Conservation (phyloP, 2,888 invertebrate genomes). For the Lasioglossum malachurum region DNA sequence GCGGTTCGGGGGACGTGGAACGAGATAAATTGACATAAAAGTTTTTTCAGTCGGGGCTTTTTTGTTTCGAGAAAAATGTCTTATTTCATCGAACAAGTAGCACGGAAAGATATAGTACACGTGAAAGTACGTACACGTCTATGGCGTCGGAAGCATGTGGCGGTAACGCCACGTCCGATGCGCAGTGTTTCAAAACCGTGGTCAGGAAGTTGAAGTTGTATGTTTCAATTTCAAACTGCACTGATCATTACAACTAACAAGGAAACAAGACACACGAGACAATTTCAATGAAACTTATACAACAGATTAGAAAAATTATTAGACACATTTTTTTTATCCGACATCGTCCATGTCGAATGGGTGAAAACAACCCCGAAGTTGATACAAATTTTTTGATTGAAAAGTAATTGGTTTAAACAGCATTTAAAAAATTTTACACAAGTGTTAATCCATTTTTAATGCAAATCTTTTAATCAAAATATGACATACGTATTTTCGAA, state of each 20-base stretch:
- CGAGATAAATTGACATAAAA: not conserved
- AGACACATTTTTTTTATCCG: not conserved
- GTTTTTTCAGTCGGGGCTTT: not conserved
- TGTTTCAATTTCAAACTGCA: not conserved
- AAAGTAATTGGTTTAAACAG: too few relatives aligned
- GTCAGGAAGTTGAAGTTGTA: not conserved
- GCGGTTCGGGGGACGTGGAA: not conserved
- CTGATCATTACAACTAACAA: not conserved
- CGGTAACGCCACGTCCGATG: not conserved
- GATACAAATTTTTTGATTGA: too few relatives aligned
- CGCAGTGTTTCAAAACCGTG: not conserved
- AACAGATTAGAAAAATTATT: not conserved
- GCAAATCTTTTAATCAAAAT: too few relatives aligned
- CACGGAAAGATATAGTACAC: not conserved
- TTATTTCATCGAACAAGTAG: constrained; percentile 5
- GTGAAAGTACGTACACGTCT: not conserved
- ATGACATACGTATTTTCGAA: too few relatives aligned
- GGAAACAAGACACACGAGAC: not conserved
- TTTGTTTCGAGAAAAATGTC: not conserved
- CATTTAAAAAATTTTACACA: too few relatives aligned
- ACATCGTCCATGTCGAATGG: too few relatives aligned
- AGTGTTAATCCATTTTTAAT: too few relatives aligned
- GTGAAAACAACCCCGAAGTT: too few relatives aligned
- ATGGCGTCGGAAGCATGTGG: constrained; percentile 1
- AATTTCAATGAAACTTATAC: not conserved